A percentile compares a stretch with the other conserved stretches of the same genome.
phyloP scores from a whole-genome alignment of 2,888 invertebrate genomes.

The Oscheius myriophilus region DNA sequence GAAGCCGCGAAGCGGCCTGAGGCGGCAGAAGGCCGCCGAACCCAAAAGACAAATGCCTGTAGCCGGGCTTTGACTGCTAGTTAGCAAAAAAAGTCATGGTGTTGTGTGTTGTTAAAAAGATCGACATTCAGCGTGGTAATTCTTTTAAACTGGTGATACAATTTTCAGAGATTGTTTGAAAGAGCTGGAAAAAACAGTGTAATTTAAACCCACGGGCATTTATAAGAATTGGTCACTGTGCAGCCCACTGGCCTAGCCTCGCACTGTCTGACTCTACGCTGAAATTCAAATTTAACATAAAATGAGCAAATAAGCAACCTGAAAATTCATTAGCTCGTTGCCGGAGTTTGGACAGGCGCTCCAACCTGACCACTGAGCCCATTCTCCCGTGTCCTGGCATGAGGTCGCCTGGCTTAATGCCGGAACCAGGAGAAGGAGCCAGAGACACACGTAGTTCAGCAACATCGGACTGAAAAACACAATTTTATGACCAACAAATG shows the following conservation, averaged over 20 bases:
- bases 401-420: background rate
- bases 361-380: slow-evolving; percentile 28
- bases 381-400: slow-evolving; percentile 18
- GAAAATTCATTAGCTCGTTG: slow-evolving; percentile 18
- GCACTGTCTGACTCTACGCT: slow-evolving; percentile 23
- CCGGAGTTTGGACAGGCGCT: slow-evolving; percentile 15
- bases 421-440: slow-evolving; percentile 3
- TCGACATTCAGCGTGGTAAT: too few relatives aligned
- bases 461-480: slow-evolving; percentile 11
- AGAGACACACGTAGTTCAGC: slow-evolving; percentile 10
- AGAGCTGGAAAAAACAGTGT: too few relatives aligned
- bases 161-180: too few relatives aligned
- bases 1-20: too few relatives aligned
- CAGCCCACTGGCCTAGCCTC: slow-evolving; percentile 22
- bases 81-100: too few relatives aligned
- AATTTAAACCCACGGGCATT: slow-evolving; percentile 25
- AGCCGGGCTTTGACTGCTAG: too few relatives aligned
- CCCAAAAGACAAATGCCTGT: too few relatives aligned
- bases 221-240: slow-evolving; percentile 3
- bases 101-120: too few relatives aligned
- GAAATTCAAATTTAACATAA: background rate
- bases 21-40: too few relatives aligned
- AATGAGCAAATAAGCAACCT: slow-evolving; percentile 1
- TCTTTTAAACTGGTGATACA: too few relatives aligned
- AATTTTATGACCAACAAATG: too few relatives aligned